These are phyloP conservation scores for Gari tellinella DNA, from an alignment of 2,888 invertebrate species.

Conservation along the genomic window DNA sequence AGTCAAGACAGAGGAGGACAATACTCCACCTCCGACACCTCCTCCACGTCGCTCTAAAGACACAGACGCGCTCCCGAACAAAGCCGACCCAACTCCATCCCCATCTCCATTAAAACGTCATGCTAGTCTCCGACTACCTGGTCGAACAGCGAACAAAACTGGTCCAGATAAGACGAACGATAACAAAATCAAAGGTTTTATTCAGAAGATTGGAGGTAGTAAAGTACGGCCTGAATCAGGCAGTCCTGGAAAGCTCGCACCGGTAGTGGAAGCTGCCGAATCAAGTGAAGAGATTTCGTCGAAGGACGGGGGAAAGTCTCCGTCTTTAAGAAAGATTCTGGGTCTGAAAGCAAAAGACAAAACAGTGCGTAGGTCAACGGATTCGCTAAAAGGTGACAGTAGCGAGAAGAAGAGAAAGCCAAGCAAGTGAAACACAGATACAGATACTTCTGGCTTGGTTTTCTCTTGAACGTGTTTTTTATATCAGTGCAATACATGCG, in stretches of 20 bases:
- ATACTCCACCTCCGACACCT: conserved; percentile 57
- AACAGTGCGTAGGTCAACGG: conserved; percentile 60
- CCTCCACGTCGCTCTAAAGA: conserved; percentile 59
- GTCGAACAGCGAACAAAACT: conserved; percentile 47
- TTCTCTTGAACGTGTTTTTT: too few relatives aligned
- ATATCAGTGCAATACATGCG: too few relatives aligned
- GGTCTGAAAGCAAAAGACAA: conserved; percentile 71
- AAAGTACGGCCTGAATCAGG: conserved; percentile 53
- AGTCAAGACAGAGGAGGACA: conserved; percentile 46
- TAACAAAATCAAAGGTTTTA: conserved; percentile 54
- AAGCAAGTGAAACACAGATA: conserved; percentile 42
- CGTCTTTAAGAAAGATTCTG: conserved; percentile 72
- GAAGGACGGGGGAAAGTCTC: conserved; percentile 65
- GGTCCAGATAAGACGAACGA: conserved; percentile 41
- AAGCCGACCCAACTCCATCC: conserved; percentile 37
- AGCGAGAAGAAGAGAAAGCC: conserved; percentile 50
- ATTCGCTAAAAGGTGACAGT: conserved; percentile 55
- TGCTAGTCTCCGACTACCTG: conserved; percentile 65
- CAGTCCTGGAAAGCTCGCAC: conserved; percentile 45
- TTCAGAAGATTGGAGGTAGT: conserved; percentile 56
- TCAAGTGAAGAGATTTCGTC: conserved; percentile 41
- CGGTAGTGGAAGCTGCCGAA: conserved; percentile 50
- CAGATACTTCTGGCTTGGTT: too few relatives aligned
- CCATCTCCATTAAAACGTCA: conserved; percentile 69
- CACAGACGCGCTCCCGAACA: conserved; percentile 46